These are phyloP conservation scores for Zaprionus nigranus DNA, from an alignment of 1,140 invertebrate genomes.

Conservation along the genomic window DNA sequence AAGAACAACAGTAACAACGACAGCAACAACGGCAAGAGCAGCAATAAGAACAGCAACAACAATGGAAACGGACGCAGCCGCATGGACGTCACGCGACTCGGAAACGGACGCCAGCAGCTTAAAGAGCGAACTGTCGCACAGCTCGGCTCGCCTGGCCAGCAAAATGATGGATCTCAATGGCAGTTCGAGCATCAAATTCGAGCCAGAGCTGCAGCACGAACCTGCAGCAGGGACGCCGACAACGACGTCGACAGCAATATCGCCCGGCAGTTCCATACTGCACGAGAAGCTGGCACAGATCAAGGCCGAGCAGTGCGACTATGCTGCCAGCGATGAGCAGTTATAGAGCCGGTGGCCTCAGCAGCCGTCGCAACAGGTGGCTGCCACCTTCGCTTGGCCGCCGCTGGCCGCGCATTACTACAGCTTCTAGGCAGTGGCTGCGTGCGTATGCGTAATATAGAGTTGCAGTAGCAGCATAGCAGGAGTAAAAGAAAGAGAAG, in stretches of 20 bases:
- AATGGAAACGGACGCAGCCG: constrained; percentile 68
- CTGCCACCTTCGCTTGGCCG: constrained; percentile 64
- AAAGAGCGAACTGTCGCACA: constrained; percentile 68
- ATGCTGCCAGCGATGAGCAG: constrained; percentile 54
- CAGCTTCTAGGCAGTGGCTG: constrained; percentile 58
- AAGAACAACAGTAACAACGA: constrained; percentile 66
- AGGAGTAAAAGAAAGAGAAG: background rate
- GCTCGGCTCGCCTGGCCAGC: constrained; percentile 37
- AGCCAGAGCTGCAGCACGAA: constrained; percentile 36
- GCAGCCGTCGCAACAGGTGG: constrained; percentile 43
- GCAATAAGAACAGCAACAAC: constrained; percentile 45
- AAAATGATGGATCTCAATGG: constrained; percentile 82
- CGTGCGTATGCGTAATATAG: background rate
- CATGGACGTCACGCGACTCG: constrained; percentile 77
- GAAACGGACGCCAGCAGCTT: constrained; percentile 76
- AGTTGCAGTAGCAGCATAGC: constrained; percentile 1
- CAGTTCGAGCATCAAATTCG: constrained; percentile 59
- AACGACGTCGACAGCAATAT: background rate
- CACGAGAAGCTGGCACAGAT: constrained; percentile 83
- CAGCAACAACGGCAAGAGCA: constrained; percentile 35
- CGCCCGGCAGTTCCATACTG: constrained; percentile 55
- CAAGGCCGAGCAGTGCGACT: constrained; percentile 72
- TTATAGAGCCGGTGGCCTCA: constrained; percentile 69
- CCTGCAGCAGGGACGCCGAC: background rate
- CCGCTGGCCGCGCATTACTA: constrained; percentile 74